These are phyloP conservation scores for Stichopus chloronotus DNA, from an alignment of 35 echinoderm and acorn worm genomes.

Conservation along the genomic window DNA sequence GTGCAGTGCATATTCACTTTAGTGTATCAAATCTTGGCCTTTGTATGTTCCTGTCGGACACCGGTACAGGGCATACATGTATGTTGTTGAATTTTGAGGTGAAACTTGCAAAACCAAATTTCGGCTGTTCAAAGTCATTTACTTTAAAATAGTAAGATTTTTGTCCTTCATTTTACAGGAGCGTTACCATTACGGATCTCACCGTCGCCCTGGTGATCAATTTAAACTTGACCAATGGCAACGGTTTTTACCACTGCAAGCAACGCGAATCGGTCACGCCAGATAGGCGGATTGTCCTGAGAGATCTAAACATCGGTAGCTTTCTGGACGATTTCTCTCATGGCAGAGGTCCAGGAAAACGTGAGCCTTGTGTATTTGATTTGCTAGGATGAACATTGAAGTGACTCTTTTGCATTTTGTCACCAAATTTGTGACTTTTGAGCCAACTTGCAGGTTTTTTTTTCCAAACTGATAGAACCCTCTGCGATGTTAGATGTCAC, in stretches of 20 bases:
- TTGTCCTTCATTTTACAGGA: slow-evolving; percentile 43
- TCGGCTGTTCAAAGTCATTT: too few relatives aligned
- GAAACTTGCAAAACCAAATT: too few relatives aligned
- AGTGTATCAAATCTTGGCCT: too few relatives aligned
- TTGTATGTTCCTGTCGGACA: too few relatives aligned
- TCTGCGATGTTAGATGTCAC: too few relatives aligned
- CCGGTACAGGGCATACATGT: too few relatives aligned
- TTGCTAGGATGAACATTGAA: background rate
- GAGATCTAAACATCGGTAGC: slow-evolving; percentile 79
- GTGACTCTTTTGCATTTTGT: background rate
- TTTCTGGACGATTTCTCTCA: slow-evolving; percentile 98
- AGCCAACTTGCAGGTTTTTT: slow-evolving; percentile 45
- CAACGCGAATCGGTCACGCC: slow-evolving; percentile 74
- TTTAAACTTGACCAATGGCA: slow-evolving; percentile 82
- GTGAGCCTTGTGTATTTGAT: slow-evolving; percentile 45
- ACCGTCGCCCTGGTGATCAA: slow-evolving; percentile 90
- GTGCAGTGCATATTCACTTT: too few relatives aligned
- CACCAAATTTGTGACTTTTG: background rate
- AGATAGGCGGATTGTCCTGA: slow-evolving; percentile 81
- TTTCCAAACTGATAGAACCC: slow-evolving; percentile 57
- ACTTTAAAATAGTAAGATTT: too few relatives aligned
- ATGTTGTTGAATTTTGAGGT: too few relatives aligned
- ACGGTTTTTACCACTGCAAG: slow-evolving; percentile 87
- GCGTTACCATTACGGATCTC: slow-evolving; percentile 83
- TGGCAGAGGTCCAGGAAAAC: slow-evolving; percentile 78